phyloP scores from a whole-genome alignment of 2,888 invertebrate species.

The Miltochrista miniata region DNA sequence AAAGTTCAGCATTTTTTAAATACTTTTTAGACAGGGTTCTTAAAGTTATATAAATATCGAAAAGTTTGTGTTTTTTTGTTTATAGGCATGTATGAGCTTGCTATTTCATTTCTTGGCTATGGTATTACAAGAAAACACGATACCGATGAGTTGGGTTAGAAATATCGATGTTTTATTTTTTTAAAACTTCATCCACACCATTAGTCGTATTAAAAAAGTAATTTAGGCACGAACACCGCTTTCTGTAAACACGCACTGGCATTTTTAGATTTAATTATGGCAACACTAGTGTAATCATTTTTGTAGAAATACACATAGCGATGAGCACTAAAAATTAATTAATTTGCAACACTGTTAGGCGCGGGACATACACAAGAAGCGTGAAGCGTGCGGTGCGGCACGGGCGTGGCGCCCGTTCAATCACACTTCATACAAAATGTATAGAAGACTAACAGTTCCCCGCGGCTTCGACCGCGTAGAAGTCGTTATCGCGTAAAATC shows the following conservation, averaged over 20 bases:
- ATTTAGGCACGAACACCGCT: slow-evolving; percentile 19
- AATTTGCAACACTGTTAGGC: slow-evolving; percentile 10
- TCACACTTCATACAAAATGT: too few relatives aligned
- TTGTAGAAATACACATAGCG: slow-evolving; percentile 2
- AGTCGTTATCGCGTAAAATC: too few relatives aligned
- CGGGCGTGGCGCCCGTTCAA: too few relatives aligned
- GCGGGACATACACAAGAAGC: too few relatives aligned
- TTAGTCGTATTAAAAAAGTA: slow-evolving; percentile 20
- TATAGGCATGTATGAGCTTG: slow-evolving; percentile 72
- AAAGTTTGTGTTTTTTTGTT: slow-evolving; percentile 36
- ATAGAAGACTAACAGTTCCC: too few relatives aligned
- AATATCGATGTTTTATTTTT: slow-evolving; percentile 21
- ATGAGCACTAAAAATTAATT: slow-evolving; percentile 18
- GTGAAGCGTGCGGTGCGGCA: too few relatives aligned
- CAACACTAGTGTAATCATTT: slow-evolving; percentile 17
- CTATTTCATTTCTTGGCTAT: slow-evolving; percentile 67
- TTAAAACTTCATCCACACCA: slow-evolving; percentile 8
- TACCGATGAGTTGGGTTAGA: slow-evolving; percentile 70
- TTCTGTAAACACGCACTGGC: slow-evolving; percentile 18
- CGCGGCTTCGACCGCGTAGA: too few relatives aligned
- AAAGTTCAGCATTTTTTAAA: too few relatives aligned
- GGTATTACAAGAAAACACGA: slow-evolving; percentile 65
- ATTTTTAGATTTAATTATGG: slow-evolving; percentile 11
- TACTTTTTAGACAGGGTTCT: too few relatives aligned
- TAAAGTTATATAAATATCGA: too few relatives aligned